Evolutionary conservation across 2,888 invertebrate species (phyloP).

Genomic region (Saturnia pavonia): DNA sequence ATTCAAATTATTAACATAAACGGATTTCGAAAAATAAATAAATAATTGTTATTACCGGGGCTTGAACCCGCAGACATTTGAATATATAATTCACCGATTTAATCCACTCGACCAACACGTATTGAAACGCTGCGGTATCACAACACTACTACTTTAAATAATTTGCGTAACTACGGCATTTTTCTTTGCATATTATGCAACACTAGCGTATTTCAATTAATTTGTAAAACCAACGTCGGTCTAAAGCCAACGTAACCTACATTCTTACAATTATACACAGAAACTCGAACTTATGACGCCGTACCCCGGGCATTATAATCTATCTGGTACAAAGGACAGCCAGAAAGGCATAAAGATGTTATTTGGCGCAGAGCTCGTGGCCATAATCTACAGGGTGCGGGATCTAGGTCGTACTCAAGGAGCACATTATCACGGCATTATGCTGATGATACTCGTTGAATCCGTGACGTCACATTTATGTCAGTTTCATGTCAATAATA

Average conservation of each 20-base stretch:
- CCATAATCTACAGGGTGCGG: slow-evolving; percentile 72
- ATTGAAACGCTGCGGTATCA: neutral
- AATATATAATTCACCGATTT: no score
- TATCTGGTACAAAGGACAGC: slow-evolving; percentile 50
- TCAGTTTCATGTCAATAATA: slow-evolving; percentile 32
- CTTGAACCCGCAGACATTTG: no score
- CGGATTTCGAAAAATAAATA: no score
- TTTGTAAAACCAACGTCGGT: neutral
- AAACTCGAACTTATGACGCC: slow-evolving; percentile 16
- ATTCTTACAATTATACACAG: slow-evolving; percentile 6
- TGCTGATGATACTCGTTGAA: slow-evolving; percentile 64
- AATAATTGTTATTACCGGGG: no score
- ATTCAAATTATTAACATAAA: no score
- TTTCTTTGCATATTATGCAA: neutral
- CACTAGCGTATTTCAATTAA: neutral
- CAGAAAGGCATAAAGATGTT: slow-evolving; percentile 59
- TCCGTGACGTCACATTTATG: slow-evolving; percentile 56
- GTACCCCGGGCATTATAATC: slow-evolving; percentile 42
- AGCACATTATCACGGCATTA: slow-evolving; percentile 75
- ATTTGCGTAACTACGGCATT: neutral
- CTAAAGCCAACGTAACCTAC: slow-evolving; percentile 7
- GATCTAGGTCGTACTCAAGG: slow-evolving; percentile 66
- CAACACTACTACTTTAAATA: neutral
- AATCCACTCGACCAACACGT: no score
- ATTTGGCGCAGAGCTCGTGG: slow-evolving; percentile 59